Evolutionary conservation across 1,140 invertebrate genomes (phyloP).

Genomic region (Heliconius himera): DNA sequence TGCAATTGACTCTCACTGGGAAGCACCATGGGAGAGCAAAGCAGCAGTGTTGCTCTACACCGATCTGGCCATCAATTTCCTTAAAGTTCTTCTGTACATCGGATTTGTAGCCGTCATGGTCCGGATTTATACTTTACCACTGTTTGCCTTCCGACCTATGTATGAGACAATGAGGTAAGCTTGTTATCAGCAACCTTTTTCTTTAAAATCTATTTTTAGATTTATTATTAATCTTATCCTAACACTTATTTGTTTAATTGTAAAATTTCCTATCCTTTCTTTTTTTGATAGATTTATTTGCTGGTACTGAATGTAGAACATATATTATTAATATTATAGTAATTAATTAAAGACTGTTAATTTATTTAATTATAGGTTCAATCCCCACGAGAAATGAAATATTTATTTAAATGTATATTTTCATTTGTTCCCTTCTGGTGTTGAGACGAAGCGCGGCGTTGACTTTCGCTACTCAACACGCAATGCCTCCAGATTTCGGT

Average conservation of each 20-base stretch:
- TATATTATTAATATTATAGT: too few species aligned
- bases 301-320: too few species aligned
- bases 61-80: slow-evolving; percentile 95
- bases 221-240: too few species aligned
- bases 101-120: slow-evolving; percentile 98
- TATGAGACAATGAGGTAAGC: slow-evolving; percentile 96
- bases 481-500: too few species aligned
- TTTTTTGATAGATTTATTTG: neutral
- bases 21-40: slow-evolving; percentile 99
- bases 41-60: slow-evolving; percentile 98
- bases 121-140: slow-evolving; percentile 97
- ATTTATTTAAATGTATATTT: too few species aligned
- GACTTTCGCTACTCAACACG: too few species aligned
- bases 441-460: too few species aligned
- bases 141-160: slow-evolving; percentile 99
- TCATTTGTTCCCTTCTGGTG: too few species aligned
- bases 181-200: neutral
- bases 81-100: slow-evolving; percentile 95
- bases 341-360: too few species aligned
- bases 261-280: neutral
- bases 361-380: too few species aligned
- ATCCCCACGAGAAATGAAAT: too few species aligned
- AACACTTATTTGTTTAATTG: neutral
- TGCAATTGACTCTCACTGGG: slow-evolving; percentile 95
- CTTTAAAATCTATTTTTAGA: too few species aligned